Base-by-base conservation (phyloP, 2,888 invertebrate genomes). In the Leptothorax acervorum region DNA sequence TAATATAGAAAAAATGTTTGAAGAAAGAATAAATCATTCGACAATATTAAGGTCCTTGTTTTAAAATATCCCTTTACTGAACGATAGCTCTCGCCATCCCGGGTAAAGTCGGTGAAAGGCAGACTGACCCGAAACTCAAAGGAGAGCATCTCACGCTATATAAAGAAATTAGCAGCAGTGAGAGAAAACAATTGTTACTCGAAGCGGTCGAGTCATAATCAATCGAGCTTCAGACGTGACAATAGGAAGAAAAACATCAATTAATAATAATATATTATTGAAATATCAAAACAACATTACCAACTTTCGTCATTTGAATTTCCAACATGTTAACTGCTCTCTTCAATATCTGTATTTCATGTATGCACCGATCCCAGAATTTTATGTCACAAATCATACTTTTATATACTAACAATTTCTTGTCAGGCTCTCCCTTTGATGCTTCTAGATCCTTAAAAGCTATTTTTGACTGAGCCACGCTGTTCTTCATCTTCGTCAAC, bases 341-440 rank as follows among this genome's bases (percentile, higher is more conserved):
- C 82, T 96, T 96, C 1, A 96, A 92, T 87, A 95, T 95, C 4
- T 94, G 93, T 35, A 96, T 95, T 87, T 96, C 96, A 8, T 96
- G 95, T 89, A 96, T 96, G 88, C 96, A 96, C 89, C 97, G 97
- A 94, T 99, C 99, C 84, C 98, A 96, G 39, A 97, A 95, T 0
- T 97, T 96, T 94, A 98, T 96, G 93, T 98, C 98, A 1, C 97
- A 96, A 82, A 97, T 96, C 87, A 98, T 96, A 85, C 95, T 93
- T 84, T 95, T 96, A 35, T 96, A 96, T 76, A 95, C 93, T 12
- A 95, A 94, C 75, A 96, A 94, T 89, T 96, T 95, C 83, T 94
- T 93, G 89, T 96, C 95, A 0, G 95, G 96, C 53, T 93, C 94
- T 57, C 92, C 91, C n/a, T 96, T 93, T 45, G 95, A 94, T 31